Conservation (phyloP, 2,888 invertebrate genomes). For the Agriopis marginaria region DNA sequence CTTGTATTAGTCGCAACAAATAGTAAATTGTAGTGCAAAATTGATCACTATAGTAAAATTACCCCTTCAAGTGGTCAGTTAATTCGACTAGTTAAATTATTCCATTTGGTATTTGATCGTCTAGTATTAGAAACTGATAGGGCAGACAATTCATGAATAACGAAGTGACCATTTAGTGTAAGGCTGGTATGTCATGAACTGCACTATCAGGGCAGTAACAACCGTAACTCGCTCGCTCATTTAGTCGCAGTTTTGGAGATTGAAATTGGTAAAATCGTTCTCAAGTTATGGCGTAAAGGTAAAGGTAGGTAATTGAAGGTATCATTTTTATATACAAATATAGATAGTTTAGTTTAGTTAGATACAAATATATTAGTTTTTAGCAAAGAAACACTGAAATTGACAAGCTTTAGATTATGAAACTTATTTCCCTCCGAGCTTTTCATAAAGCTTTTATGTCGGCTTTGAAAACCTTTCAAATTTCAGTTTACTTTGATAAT, state of each 20-base stretch:
- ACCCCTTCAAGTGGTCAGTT: background rate
- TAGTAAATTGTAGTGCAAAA: background rate
- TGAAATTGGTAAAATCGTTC: too few species aligned
- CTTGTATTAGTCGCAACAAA: background rate
- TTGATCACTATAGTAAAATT: background rate
- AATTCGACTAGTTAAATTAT: background rate
- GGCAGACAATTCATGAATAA: background rate
- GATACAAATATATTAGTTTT: too few species aligned
- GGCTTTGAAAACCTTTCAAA: conserved; percentile 9
- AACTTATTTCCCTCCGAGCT: too few species aligned
- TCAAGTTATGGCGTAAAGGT: too few species aligned
- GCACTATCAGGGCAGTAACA: background rate
- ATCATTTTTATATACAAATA: too few species aligned
- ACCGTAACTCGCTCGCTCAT: too few species aligned
- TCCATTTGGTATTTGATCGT: background rate
- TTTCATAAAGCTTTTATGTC: background rate
- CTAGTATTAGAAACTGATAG: background rate
- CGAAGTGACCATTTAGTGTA: background rate
- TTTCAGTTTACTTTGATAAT: conserved; percentile 6
- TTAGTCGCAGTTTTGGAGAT: too few species aligned
- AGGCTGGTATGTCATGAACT: background rate
- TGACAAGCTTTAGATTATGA: conserved; percentile 4
- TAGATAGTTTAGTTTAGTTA: too few species aligned
- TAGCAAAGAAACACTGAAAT: conserved; percentile 1
- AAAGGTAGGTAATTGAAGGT: too few species aligned